Percentiles rank a stretch among this genome's conserved stretches.
phyloP scores from a whole-genome alignment of 2,888 invertebrate genomes.

The Thelaira solivaga region DNA sequence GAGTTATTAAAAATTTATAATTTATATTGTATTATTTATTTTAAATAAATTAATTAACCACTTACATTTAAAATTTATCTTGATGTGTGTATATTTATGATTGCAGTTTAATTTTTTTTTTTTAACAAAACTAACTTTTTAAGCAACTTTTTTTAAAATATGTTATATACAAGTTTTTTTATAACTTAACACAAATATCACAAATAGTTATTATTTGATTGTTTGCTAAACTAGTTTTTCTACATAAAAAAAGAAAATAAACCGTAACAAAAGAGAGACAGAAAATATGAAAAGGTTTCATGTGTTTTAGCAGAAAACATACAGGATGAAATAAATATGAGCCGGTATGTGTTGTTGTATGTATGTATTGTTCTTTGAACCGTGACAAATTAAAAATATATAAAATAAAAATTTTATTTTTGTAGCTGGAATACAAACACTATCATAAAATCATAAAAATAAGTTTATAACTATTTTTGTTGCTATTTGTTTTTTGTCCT shows the following conservation, averaged over 20 bases:
- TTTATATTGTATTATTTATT: too few relatives aligned
- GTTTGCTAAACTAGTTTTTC: slow-evolving; percentile 11
- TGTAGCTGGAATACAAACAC: neutral
- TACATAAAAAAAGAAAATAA: neutral
- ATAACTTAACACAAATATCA: neutral
- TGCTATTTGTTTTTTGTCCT: too few relatives aligned
- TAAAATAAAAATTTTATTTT: slow-evolving; percentile 41
- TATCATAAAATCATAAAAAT: neutral
- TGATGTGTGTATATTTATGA: too few relatives aligned
- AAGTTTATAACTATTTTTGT: slow-evolving; percentile 9
- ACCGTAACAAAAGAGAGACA: neutral
- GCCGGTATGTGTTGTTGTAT: neutral
- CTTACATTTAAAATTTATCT: too few relatives aligned
- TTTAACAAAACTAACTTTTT: too few relatives aligned
- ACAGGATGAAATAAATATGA: neutral
- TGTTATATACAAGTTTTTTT: neutral
- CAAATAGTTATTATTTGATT: slow-evolving; percentile 30
- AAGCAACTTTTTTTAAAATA: neutral
- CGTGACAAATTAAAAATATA: slow-evolving; percentile 51
- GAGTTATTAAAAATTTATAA: too few relatives aligned
- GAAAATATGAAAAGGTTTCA: neutral
- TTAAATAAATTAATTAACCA: too few relatives aligned
- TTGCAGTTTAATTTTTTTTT: slow-evolving; percentile 28
- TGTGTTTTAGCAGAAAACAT: neutral
- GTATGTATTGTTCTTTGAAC: slow-evolving; percentile 39